phyloP scores from a whole-genome alignment of 92 coral and sea anemone species.

The Desmophyllum pertusum region DNA sequence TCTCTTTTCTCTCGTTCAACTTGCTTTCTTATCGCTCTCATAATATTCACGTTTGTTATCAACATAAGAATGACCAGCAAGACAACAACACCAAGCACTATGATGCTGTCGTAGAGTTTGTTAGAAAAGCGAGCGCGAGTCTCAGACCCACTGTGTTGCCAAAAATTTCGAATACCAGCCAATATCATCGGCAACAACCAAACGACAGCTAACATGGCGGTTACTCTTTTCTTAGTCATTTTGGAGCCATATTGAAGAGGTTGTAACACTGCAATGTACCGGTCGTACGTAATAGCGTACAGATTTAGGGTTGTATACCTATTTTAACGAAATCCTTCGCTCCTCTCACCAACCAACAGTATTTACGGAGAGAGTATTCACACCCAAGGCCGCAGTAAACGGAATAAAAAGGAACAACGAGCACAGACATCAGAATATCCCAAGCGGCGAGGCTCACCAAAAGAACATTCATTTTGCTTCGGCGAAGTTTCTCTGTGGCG shows the following conservation, averaged over 20 bases:
- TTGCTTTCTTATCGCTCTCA: conserved; percentile 40
- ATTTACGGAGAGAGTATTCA: not conserved
- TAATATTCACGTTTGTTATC: conserved; percentile 25
- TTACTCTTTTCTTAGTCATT: conserved; percentile 51
- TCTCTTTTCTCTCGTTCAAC: conserved; percentile 7
- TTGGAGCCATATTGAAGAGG: conserved; percentile 52
- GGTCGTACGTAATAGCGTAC: conserved; percentile 65
- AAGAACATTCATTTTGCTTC: conserved; percentile 52
- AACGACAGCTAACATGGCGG: conserved; percentile 26
- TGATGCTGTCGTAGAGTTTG: conserved; percentile 38
- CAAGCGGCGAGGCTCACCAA: conserved; percentile 58
- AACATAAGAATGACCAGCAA: conserved; percentile 17
- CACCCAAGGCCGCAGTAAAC: conserved; percentile 57
- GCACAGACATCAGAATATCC: conserved; percentile 56
- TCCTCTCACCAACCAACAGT: conserved; percentile 64
- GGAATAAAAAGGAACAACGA: conserved; percentile 63
- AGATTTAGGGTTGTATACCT: conserved; percentile 57
- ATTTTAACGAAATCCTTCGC: conserved; percentile 59
- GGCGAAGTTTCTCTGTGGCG: conserved; percentile 43
- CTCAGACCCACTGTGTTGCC: conserved; percentile 53
- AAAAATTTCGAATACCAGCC: conserved; percentile 55
- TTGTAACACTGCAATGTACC: conserved; percentile 60
- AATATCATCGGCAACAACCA: conserved; percentile 61
- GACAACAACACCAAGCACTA: conserved; percentile 25
- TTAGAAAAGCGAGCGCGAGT: conserved; percentile 6